Evolutionary conservation across 1,140 invertebrate species (phyloP).

Genomic region (Stegodyphus mimosarum): DNA sequence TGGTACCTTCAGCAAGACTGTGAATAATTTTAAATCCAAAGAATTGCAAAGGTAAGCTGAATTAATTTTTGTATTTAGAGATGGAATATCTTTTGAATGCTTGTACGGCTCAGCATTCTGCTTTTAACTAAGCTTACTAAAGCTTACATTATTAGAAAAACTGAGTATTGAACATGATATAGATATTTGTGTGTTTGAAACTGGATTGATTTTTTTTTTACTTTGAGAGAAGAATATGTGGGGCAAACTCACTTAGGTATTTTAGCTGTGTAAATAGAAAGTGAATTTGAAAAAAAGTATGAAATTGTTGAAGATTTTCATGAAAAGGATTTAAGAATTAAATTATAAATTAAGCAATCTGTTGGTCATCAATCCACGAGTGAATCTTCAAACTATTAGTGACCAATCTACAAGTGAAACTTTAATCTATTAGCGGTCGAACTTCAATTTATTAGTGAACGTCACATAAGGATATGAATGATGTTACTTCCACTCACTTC

Average conservation of each 20-base stretch:
- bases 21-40: neutral
- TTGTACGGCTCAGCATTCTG: neutral
- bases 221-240: neutral
- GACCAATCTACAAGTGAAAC: too few relatives aligned
- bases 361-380: too few relatives aligned
- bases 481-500: neutral
- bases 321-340: neutral
- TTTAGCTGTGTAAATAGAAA: neutral
- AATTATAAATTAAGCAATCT: neutral
- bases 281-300: neutral
- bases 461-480: neutral
- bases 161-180: neutral
- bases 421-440: too few relatives aligned
- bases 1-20: neutral
- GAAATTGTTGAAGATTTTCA: neutral
- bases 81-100: neutral
- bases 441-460: too few relatives aligned
- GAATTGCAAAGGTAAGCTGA: neutral
- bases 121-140: neutral
- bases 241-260: neutral
- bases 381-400: too few relatives aligned
- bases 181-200: neutral
- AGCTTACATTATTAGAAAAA: too few relatives aligned
- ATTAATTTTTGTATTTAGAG: neutral
- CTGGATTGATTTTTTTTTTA: neutral